Conservation (phyloP, 1,140 invertebrate species). For the Polypedilum vanderplanki region DNA sequence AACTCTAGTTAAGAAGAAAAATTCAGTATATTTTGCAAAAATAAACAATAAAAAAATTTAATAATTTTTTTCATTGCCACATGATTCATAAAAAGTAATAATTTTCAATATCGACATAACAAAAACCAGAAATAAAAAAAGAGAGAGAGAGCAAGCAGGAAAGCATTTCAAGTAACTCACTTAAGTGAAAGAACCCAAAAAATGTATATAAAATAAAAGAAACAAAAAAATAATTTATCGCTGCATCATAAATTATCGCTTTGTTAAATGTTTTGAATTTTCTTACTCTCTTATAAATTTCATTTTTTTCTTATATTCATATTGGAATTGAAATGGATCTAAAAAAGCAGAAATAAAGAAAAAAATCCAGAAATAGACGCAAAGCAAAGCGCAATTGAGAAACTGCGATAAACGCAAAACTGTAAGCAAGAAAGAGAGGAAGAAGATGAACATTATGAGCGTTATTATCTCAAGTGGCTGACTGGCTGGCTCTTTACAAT, state of each 20-base stretch:
- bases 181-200: too few species aligned
- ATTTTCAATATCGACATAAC: too few species aligned
- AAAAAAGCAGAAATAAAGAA: not conserved
- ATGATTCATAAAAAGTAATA: too few species aligned
- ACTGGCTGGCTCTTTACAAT: not conserved
- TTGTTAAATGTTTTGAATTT: slow-evolving; percentile 20
- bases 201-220: not conserved
- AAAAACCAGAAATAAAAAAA: too few species aligned
- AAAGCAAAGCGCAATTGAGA: too few species aligned
- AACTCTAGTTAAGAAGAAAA: too few species aligned
- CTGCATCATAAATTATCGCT: slow-evolving; percentile 12
- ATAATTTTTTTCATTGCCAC: too few species aligned
- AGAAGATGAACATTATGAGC: slow-evolving; percentile 17
- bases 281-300: not conserved
- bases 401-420: too few species aligned
- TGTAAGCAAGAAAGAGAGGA: not conserved
- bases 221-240: not conserved
- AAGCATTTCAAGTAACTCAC: too few species aligned
- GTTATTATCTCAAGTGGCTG: slow-evolving; percentile 12
- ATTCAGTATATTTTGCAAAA: too few species aligned
- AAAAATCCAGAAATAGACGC: not conserved
- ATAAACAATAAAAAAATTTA: too few species aligned
- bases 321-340: not conserved
- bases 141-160: too few species aligned
- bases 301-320: not conserved